These are phyloP conservation scores for Phenganax stokvisi DNA, from an alignment of 92 coral and sea anemone genomes.

Conservation along the genomic window DNA sequence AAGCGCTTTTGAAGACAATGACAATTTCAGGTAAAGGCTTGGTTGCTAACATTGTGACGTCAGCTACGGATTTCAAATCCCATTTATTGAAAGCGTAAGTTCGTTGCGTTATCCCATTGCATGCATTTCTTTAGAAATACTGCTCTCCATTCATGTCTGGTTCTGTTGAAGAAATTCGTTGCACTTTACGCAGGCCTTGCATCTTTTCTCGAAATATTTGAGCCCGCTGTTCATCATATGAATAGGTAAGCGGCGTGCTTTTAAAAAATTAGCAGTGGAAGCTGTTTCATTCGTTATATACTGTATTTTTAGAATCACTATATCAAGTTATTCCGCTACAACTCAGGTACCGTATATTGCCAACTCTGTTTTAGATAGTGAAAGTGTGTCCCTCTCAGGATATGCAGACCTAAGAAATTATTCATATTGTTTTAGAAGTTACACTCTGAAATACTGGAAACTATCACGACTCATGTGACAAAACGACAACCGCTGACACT, in stretches of 20 bases:
- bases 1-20: not conserved
- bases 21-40: constrained; percentile 1
- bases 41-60: not conserved
- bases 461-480: constrained; percentile 21
- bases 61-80: no score
- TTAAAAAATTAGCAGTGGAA: not conserved
- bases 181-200: constrained; percentile 65
- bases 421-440: constrained; percentile 1
- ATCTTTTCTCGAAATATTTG: constrained; percentile 64
- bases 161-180: constrained; percentile 51
- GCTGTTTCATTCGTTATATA: not conserved
- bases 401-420: no score
- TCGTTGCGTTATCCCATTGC: not conserved
- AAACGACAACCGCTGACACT: constrained; percentile 64
- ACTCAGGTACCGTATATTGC: constrained; percentile 69
- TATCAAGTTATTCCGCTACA: constrained; percentile 48
- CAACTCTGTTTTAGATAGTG: not conserved
- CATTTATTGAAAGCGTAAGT: not conserved
- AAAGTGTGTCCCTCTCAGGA: constrained; percentile 6
- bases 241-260: constrained; percentile 52
- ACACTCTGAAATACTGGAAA: constrained; percentile 3
- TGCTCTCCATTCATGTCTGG: constrained; percentile 59
- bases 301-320: constrained; percentile 55
- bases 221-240: constrained; percentile 63
- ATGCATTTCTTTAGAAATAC: constrained; percentile 45